phyloP scores from a whole-genome alignment of 2,113 vertebrate genomes.

The Haemorhous mexicanus region DNA sequence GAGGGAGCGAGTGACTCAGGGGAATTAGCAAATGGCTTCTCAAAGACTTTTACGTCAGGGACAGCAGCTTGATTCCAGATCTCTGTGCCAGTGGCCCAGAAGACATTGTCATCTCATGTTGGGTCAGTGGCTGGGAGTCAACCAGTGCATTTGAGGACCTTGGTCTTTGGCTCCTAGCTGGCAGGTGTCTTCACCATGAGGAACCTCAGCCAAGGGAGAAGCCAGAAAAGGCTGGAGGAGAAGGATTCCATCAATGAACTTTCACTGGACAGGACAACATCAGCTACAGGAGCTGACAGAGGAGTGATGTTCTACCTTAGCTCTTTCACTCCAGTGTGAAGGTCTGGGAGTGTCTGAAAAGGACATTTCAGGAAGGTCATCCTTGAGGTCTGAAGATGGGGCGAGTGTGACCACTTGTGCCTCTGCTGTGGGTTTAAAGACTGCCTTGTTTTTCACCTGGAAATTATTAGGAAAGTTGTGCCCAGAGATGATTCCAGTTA shows the following conservation, averaged over 20 bases:
- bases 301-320: neutral
- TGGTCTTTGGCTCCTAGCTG: neutral
- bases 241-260: neutral
- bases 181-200: conserved; percentile 15
- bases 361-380: neutral
- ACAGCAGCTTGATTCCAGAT: neutral
- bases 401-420: neutral
- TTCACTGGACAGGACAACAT: accelerated
- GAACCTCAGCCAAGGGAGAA: neutral
- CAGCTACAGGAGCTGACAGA: neutral
- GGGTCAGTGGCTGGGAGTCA: neutral
- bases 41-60: conserved; percentile 43
- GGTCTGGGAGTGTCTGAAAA: neutral
- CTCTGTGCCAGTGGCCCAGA: neutral
- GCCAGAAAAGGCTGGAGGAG: neutral
- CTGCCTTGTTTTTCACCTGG: neutral
- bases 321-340: neutral
- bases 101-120: neutral
- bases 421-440: neutral
- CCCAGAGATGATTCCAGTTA: neutral
- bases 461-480: neutral
- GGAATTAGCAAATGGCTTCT: conserved; percentile 56
- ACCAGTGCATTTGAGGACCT: neutral
- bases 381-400: neutral
- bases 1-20: conserved; percentile 44